phyloP scores from a whole-genome alignment of 2,113 vertebrate species.

The Hassar affinis region DNA sequence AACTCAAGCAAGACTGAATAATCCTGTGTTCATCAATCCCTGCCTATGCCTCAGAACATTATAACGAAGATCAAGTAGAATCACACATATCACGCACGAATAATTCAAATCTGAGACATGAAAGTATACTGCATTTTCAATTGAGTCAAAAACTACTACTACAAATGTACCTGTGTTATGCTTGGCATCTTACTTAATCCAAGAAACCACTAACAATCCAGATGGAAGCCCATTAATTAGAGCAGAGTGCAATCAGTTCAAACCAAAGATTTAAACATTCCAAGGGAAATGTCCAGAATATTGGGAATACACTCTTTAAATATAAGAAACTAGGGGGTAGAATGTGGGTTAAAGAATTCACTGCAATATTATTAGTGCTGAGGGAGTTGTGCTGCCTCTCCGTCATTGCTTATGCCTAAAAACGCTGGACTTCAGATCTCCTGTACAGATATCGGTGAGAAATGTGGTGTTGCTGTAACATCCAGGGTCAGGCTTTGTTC shows the following conservation, averaged over 20 bases:
- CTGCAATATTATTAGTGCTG: neutral
- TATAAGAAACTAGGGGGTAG: neutral
- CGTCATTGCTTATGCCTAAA: neutral
- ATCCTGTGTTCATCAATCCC: too few relatives aligned
- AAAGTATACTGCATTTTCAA: neutral
- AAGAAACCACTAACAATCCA: neutral
- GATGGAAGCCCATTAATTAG: neutral
- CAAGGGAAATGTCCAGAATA: neutral
- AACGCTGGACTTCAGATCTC: neutral
- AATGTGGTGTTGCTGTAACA: neutral
- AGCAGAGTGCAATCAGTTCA: neutral
- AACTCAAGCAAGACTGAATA: neutral
- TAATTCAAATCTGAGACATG: too few relatives aligned
- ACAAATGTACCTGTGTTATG: neutral
- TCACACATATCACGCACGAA: neutral
- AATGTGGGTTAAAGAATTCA: neutral
- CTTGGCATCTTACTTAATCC: neutral
- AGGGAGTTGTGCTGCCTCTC: neutral
- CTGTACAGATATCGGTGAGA: neutral
- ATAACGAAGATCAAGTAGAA: neutral
- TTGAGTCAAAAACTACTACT: neutral
- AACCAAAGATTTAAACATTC: neutral
- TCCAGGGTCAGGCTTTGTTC: constrained; percentile 61
- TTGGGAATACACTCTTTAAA: neutral
- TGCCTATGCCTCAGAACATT: neutral